Evolutionary conservation across 2,888 invertebrate species (phyloP).

Genomic region (Germaria angustata): DNA sequence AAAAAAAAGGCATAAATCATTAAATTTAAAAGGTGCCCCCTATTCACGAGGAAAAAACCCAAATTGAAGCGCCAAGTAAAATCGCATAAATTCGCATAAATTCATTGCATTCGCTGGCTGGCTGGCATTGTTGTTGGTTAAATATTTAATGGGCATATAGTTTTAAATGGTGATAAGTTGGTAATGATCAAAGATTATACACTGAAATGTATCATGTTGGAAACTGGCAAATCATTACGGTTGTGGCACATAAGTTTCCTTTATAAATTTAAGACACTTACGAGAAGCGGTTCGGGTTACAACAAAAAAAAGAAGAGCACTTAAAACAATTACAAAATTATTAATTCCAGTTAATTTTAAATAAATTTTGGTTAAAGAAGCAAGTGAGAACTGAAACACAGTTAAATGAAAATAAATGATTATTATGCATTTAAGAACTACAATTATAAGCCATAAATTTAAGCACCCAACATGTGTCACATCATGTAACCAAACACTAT

Average conservation of each 20-base stretch:
- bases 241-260: constrained; percentile 35
- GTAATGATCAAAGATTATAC: constrained; percentile 60
- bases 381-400: neutral
- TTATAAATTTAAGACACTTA: constrained; percentile 44
- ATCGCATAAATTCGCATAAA: constrained; percentile 27
- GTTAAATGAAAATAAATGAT: constrained; percentile 49
- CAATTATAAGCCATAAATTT: constrained; percentile 64
- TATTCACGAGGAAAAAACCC: neutral
- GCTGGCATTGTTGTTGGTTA: neutral
- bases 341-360: constrained; percentile 32
- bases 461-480: constrained; percentile 58
- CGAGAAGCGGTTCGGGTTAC: neutral
- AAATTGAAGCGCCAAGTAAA: constrained; percentile 13
- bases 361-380: neutral
- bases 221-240: constrained; percentile 38
- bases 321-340: constrained; percentile 41
- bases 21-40: constrained; percentile 43
- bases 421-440: constrained; percentile 49
- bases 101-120: neutral
- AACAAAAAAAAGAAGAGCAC: neutral
- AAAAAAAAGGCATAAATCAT: constrained; percentile 52
- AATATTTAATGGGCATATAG: constrained; percentile 44
- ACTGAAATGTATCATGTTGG: constrained; percentile 20
- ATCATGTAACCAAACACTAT: constrained; percentile 23
- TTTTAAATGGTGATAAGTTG: constrained; percentile 57